These are phyloP conservation scores for Pavo muticus DNA, from an alignment of 2,113 vertebrate genomes.

Conservation along the genomic window DNA sequence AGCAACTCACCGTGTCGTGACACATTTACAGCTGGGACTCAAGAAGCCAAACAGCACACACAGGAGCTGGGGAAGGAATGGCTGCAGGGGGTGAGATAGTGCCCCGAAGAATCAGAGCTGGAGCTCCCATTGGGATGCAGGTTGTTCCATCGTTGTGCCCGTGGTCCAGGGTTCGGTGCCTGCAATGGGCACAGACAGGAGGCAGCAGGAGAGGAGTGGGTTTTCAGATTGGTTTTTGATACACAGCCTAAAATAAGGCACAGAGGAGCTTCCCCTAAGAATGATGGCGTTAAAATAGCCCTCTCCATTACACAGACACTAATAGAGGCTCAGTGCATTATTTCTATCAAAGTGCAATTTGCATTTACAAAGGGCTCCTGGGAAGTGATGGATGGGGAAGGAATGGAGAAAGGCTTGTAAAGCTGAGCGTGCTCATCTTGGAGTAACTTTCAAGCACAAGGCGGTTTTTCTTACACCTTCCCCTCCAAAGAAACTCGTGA, in stretches of 20 bases:
- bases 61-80: not conserved
- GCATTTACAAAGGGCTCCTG: conserved; percentile 75
- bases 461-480: conserved; percentile 62
- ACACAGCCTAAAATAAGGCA: conserved; percentile 40
- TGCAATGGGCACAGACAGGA: not conserved
- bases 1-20: fast-evolving
- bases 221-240: conserved; percentile 62
- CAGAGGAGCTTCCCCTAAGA: conserved; percentile 41
- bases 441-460: conserved; percentile 49
- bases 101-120: not conserved
- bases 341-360: conserved; percentile 77
- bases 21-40: not conserved
- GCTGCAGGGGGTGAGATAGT: not conserved
- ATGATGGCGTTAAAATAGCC: conserved; percentile 73
- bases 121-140: not conserved
- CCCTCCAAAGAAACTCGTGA: conserved; percentile 43
- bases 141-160: not conserved
- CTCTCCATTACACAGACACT: conserved; percentile 57
- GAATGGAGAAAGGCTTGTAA: conserved; percentile 54
- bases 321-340: conserved; percentile 61
- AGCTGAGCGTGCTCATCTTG: conserved; percentile 44
- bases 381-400: conserved; percentile 73
- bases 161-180: not conserved
- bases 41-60: fast-evolving
- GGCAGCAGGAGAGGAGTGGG: not conserved